phyloP scores from a whole-genome alignment of 2,113 vertebrate genomes.

The Thunnus maccoyii region DNA sequence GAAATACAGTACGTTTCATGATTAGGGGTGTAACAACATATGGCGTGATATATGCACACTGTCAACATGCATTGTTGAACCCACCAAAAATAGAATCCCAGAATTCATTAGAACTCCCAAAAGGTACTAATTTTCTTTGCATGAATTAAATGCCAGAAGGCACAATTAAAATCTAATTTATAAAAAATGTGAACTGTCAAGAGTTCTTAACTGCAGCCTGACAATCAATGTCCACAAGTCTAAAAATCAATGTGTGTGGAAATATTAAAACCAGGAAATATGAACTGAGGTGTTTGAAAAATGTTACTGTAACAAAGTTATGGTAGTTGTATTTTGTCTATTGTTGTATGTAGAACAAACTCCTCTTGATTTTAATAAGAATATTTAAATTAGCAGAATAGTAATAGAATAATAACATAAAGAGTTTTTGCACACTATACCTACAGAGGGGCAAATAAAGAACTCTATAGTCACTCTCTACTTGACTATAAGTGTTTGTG shows the following conservation, averaged over 20 bases:
- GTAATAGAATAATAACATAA: too few relatives aligned
- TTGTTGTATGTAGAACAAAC: not conserved
- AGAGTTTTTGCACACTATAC: too few relatives aligned
- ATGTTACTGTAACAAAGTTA: too few relatives aligned
- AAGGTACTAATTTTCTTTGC: not conserved
- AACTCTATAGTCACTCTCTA: not conserved
- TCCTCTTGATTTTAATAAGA: too few relatives aligned
- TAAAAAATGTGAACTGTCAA: conserved; percentile 5
- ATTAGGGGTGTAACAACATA: not conserved
- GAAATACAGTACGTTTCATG: not conserved
- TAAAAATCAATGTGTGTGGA: not conserved
- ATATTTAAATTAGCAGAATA: too few relatives aligned
- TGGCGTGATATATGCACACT: too few relatives aligned
- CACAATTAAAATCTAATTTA: not conserved
- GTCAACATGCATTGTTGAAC: too few relatives aligned
- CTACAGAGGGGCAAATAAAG: not conserved
- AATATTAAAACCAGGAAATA: not conserved
- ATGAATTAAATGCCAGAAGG: not conserved
- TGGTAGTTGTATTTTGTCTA: too few relatives aligned
- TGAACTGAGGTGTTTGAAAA: not conserved
- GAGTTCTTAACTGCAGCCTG: not conserved
- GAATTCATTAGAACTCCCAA: not conserved
- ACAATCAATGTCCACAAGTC: not conserved
- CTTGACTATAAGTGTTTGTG: not conserved
- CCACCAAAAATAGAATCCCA: too few relatives aligned